Conservation (phyloP, 2,797 vertebrate genomes). For the Smutsia temminckii region DNA sequence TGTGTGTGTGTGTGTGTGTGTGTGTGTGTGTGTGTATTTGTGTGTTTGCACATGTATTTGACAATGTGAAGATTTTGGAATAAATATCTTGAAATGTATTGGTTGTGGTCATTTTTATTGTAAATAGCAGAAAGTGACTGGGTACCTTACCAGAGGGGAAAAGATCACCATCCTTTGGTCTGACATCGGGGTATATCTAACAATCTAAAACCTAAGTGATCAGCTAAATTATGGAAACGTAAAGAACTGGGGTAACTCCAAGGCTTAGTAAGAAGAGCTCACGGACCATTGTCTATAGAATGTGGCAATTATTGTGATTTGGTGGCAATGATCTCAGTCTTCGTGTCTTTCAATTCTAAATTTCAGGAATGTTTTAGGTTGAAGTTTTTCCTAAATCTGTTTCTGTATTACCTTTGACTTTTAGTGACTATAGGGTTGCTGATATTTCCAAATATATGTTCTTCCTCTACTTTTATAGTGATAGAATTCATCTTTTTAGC, state of each 20-base stretch:
- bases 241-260: not conserved
- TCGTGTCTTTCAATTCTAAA: not conserved
- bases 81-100: not conserved
- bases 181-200: not conserved
- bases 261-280: not conserved
- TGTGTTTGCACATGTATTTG: not conserved
- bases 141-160: not conserved
- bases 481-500: not conserved
- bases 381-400: not conserved
- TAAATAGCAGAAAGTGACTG: not conserved
- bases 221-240: not conserved
- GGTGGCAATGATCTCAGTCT: not conserved
- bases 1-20: not conserved
- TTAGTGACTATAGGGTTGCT: not conserved
- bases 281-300: not conserved
- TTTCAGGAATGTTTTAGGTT: not conserved
- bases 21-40: not conserved
- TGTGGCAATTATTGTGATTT: not conserved
- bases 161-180: not conserved
- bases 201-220: not conserved
- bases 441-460: not conserved
- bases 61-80: not conserved
- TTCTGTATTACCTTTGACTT: not conserved
- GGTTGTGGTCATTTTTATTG: not conserved
- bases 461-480: not conserved